These are phyloP conservation scores for Octodon degus DNA, from an alignment of 2,113 vertebrate genomes.

Conservation along the genomic window DNA sequence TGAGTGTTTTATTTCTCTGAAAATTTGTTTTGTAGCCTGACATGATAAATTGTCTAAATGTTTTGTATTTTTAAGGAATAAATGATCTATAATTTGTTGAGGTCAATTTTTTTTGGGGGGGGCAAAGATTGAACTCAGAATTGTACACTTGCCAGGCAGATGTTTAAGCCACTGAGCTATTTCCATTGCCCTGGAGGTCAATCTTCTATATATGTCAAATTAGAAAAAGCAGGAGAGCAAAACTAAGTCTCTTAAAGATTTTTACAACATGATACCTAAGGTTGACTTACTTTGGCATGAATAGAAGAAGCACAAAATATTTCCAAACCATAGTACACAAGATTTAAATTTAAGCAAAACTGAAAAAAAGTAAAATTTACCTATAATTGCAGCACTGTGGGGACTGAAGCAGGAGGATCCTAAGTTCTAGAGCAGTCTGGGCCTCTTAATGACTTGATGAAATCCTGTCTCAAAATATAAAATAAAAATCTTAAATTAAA, in stretches of 20 bases:
- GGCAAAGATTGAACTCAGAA: no score
- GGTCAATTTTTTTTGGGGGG: background rate
- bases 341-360: slow-evolving; percentile 1
- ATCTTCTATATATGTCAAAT: slow-evolving; percentile 25
- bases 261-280: background rate
- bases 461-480: background rate
- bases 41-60: slow-evolving; percentile 3
- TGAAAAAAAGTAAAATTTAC: background rate
- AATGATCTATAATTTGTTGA: background rate
- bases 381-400: background rate
- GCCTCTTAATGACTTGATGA: background rate
- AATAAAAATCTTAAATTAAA: background rate
- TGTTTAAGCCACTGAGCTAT: no score
- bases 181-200: background rate
- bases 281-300: background rate
- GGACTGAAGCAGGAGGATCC: no score
- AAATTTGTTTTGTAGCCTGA: slow-evolving; percentile 14
- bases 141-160: no score
- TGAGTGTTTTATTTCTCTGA: slow-evolving; percentile 44
- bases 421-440: background rate
- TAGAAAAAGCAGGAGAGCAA: slow-evolving; percentile 2
- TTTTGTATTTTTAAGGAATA: slow-evolving; percentile 8
- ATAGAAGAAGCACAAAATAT: slow-evolving; percentile 34
- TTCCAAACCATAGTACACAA: background rate
- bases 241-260: background rate